phyloP scores from a whole-genome alignment of 2,113 vertebrate species.

The Plecotus auritus region DNA sequence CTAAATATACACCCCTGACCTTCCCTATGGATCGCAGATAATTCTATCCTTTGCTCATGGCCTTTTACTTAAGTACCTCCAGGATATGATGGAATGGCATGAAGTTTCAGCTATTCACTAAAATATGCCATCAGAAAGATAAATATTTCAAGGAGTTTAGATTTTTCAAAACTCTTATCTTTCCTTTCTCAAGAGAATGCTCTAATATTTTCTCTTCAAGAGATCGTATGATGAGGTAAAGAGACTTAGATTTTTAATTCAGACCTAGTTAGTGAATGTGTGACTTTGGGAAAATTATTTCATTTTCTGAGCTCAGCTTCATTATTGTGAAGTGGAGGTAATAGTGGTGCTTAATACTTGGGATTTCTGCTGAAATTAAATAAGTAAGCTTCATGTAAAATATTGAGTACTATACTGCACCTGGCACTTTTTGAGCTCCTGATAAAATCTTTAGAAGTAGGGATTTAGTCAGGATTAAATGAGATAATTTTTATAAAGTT shows the following conservation, averaged over 20 bases:
- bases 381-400: background rate
- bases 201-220: background rate
- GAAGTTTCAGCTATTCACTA: background rate
- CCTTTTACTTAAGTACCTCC: background rate
- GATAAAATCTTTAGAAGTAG: background rate
- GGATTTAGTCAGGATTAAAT: constrained; percentile 4
- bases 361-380: background rate
- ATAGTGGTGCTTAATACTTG: background rate
- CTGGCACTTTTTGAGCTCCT: background rate
- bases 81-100: background rate
- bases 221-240: background rate
- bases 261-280: background rate
- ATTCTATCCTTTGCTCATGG: background rate
- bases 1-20: background rate
- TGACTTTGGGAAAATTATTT: background rate
- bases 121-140: background rate
- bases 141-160: background rate
- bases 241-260: constrained; percentile 27
- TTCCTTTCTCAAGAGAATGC: background rate
- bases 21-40: background rate
- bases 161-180: background rate
- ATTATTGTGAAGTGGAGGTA: background rate
- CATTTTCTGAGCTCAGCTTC: background rate
- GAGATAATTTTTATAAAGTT: background rate
- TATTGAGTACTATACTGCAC: background rate